A percentile compares a stretch with the other conserved stretches of the same genome.
phyloP scores from a whole-genome alignment of 2,888 invertebrate species.

The Tetropium fuscum region DNA sequence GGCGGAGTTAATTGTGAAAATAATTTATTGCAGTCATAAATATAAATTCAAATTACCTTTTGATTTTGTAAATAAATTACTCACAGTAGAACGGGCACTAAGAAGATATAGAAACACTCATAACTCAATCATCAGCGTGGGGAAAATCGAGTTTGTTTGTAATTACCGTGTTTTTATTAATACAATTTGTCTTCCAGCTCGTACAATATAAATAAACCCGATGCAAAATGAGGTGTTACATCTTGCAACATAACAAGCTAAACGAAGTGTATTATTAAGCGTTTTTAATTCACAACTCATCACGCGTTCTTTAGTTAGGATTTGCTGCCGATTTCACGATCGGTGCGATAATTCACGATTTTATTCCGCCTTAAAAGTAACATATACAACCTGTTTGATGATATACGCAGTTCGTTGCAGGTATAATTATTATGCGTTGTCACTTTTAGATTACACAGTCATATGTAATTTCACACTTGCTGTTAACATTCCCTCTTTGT shows the following conservation, averaged over 20 bases:
- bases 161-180: constrained; percentile 31
- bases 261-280: constrained; percentile 17
- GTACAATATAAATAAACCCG: constrained; percentile 21
- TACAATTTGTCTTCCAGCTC: constrained; percentile 27
- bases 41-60: constrained; percentile 30
- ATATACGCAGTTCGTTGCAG: neutral
- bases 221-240: constrained; percentile 11
- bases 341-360: constrained; percentile 4
- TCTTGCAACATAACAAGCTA: neutral
- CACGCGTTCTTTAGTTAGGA: neutral
- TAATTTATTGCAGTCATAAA: constrained; percentile 32
- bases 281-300: constrained; percentile 19
- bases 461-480: constrained; percentile 24
- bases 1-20: constrained; percentile 26
- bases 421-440: constrained; percentile 20
- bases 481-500: constrained; percentile 1
- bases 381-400: constrained; percentile 12
- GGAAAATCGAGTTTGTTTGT: constrained; percentile 28
- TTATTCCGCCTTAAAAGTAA: constrained; percentile 9
- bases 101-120: constrained; percentile 21
- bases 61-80: constrained; percentile 29
- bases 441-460: constrained; percentile 7
- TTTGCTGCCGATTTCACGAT: neutral
- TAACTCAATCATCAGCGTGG: constrained; percentile 26
- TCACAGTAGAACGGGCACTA: constrained; percentile 14